These are phyloP conservation scores for Lithophane ornitopus DNA, from an alignment of 2,888 invertebrate genomes.

Conservation along the genomic window DNA sequence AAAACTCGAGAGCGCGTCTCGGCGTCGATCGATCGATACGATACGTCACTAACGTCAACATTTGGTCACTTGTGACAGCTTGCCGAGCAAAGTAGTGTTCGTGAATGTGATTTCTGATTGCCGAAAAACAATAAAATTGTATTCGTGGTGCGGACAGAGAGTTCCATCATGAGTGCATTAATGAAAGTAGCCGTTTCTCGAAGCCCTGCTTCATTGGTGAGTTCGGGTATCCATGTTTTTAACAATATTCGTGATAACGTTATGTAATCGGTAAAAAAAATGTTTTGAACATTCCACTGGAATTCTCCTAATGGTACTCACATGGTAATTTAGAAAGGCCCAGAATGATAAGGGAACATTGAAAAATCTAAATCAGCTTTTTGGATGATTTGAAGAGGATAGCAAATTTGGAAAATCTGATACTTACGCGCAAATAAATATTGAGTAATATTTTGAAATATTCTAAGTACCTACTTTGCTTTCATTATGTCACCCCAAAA, in stretches of 20 bases:
- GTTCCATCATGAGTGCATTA: constrained; percentile 90
- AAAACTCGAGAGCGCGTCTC: not conserved
- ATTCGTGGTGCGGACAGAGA: constrained; percentile 89
- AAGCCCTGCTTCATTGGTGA: constrained; percentile 86
- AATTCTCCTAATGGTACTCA: not conserved
- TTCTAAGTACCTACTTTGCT: not conserved
- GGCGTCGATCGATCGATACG: not conserved
- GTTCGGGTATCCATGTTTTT: constrained; percentile 63
- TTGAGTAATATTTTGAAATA: constrained; percentile 48
- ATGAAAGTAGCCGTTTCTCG: constrained; percentile 85
- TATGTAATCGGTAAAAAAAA: constrained; percentile 83
- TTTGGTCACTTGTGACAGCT: constrained; percentile 41
- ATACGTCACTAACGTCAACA: constrained; percentile 32
- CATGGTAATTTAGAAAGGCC: constrained; percentile 1
- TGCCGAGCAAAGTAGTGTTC: constrained; percentile 43
- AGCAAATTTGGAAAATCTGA: constrained; percentile 14
- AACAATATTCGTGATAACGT: constrained; percentile 74
- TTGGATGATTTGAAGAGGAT: not conserved
- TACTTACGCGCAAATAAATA: constrained; percentile 18
- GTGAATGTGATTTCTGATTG: constrained; percentile 72
- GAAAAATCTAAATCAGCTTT: not conserved
- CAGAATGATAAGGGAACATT: not conserved
- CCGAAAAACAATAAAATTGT: constrained; percentile 74
- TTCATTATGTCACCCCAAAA: constrained; percentile 18
- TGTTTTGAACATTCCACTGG: constrained; percentile 66